Percentiles rank a stretch among this genome's conserved stretches.
These are phyloP conservation scores for Drosophila rhopaloa DNA, from an alignment of 1,140 invertebrate genomes.

Conservation along the genomic window DNA sequence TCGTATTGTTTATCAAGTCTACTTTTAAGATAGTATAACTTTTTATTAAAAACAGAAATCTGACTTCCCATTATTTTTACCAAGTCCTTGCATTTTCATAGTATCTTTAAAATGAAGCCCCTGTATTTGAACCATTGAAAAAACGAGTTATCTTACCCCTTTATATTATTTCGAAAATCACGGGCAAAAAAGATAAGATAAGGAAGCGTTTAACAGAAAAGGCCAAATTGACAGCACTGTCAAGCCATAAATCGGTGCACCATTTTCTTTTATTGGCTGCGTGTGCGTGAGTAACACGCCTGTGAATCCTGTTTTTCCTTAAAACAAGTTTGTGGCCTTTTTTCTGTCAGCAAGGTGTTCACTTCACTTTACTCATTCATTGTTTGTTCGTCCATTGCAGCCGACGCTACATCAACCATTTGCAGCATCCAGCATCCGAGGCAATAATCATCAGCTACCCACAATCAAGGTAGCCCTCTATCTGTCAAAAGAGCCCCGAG, in stretches of 20 bases:
- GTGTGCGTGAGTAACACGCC: conserved; percentile 20
- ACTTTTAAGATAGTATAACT: too few species aligned
- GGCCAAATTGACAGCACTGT: conserved; percentile 16
- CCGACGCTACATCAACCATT: conserved; percentile 4
- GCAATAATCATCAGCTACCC: conserved; percentile 47
- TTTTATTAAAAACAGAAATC: not conserved
- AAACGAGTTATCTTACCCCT: conserved; percentile 10
- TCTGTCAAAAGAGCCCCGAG: conserved; percentile 4
- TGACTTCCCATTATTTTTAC: too few species aligned
- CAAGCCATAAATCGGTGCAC: conserved; percentile 68
- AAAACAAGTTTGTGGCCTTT: conserved; percentile 65
- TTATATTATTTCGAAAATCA: conserved; percentile 6
- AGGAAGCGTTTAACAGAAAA: not conserved
- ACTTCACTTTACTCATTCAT: conserved; percentile 28
- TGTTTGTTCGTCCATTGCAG: conserved; percentile 31
- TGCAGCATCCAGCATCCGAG: conserved; percentile 40
- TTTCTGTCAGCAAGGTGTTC: conserved; percentile 40
- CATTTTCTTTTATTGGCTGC: conserved; percentile 67
- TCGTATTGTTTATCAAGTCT: too few species aligned
- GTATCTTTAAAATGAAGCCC: not conserved
- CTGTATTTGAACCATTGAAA: conserved; percentile 1
- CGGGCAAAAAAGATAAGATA: conserved; percentile 19
- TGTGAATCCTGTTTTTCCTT: conserved; percentile 79
- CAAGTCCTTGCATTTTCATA: not conserved
- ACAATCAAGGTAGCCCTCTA: conserved; percentile 15